phyloP scores from a whole-genome alignment of 2,888 invertebrate species.

The Heliconius aoede region DNA sequence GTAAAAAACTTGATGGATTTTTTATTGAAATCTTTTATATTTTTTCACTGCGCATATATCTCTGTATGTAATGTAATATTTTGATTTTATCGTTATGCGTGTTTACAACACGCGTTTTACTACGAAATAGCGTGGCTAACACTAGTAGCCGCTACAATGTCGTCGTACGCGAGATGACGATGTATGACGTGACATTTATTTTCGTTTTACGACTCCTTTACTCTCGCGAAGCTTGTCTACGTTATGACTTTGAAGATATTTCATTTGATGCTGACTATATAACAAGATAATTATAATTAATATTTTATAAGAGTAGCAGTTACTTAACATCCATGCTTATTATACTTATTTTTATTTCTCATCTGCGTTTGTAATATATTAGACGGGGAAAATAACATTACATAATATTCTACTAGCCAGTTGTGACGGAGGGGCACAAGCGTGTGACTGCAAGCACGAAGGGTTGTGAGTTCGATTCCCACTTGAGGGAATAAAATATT shows the following conservation, averaged over 20 bases:
- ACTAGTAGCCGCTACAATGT: conserved; percentile 26
- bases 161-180: conserved; percentile 26
- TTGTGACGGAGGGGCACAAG: no score
- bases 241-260: conserved; percentile 26
- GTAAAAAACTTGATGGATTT: background rate
- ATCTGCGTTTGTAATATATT: no score
- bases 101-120: conserved; percentile 26
- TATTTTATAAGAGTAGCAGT: background rate
- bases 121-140: conserved; percentile 27
- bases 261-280: conserved; percentile 19
- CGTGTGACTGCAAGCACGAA: no score
- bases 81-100: conserved; percentile 24
- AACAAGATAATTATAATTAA: background rate
- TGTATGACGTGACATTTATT: conserved; percentile 27
- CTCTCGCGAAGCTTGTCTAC: conserved; percentile 15
- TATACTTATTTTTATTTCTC: no score
- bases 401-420: no score
- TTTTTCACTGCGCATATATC: background rate
- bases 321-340: background rate
- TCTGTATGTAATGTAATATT: background rate
- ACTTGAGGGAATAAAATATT: no score
- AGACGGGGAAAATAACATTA: no score
- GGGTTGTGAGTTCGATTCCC: no score
- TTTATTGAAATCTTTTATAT: no score
- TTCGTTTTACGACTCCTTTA: conserved; percentile 31